Conservation (phyloP, 2,797 vertebrate genomes). For the Mormyrus proboscirostris region DNA sequence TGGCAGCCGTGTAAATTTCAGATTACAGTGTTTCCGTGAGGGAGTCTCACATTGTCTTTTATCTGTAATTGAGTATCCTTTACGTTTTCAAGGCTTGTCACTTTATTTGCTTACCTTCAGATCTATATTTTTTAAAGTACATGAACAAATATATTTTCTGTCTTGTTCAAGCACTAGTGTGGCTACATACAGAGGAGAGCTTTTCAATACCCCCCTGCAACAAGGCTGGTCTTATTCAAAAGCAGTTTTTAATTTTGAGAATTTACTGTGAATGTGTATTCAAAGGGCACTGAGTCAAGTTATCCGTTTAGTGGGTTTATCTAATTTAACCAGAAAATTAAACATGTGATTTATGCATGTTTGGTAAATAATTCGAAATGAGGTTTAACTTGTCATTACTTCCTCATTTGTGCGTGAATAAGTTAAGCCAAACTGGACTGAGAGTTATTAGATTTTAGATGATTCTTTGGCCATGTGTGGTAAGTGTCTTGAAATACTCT, state of each 20-base stretch:
- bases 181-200: not conserved
- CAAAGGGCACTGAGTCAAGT: not conserved
- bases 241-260: not conserved
- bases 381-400: not conserved
- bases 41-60: not conserved
- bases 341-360: not conserved
- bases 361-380: not conserved
- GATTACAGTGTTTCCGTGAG: not conserved
- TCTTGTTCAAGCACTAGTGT: not conserved
- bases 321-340: not conserved
- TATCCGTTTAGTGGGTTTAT: not conserved
- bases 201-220: not conserved
- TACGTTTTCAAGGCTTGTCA: not conserved
- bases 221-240: not conserved
- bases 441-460: not conserved
- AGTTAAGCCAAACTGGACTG: not conserved
- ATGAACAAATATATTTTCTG: not conserved
- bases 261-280: not conserved
- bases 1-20: not conserved
- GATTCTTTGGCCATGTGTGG: not conserved
- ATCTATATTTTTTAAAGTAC: not conserved
- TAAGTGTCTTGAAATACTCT: not conserved
- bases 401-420: not conserved
- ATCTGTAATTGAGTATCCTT: not conserved
- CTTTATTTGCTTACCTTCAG: not conserved